Conservation (phyloP, 1,140 invertebrate genomes). For the Harlomillsia oculata region DNA sequence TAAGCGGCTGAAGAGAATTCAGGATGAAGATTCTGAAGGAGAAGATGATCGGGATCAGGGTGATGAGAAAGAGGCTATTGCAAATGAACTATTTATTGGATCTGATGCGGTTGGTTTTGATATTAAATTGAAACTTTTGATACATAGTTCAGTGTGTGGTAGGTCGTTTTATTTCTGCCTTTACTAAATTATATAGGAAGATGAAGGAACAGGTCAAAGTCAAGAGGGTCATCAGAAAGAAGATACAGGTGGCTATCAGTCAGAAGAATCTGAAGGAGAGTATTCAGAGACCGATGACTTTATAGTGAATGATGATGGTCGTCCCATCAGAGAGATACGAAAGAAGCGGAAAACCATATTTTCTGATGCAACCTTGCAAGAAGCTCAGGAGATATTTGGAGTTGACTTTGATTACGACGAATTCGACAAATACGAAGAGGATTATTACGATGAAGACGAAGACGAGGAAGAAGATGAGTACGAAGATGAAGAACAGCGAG, state of each 20-base stretch:
- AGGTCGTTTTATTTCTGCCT: constrained; percentile 1
- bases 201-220: constrained; percentile 62
- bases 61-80: constrained; percentile 72
- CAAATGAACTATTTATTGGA: constrained; percentile 73
- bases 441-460: constrained; percentile 73
- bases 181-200: constrained; percentile 51
- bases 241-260: constrained; percentile 52
- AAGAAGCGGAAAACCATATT: constrained; percentile 83
- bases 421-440: constrained; percentile 79
- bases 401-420: constrained; percentile 98
- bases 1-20: constrained; percentile 68
- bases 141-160: too few relatives aligned
- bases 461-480: constrained; percentile 50
- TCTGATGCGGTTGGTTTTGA: constrained; percentile 83
- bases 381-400: constrained; percentile 98
- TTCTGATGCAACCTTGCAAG: constrained; percentile 84
- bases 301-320: constrained; percentile 92
- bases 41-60: constrained; percentile 60
- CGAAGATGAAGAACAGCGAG: constrained; percentile 30
- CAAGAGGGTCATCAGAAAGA: constrained; percentile 52
- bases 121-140: too few relatives aligned
- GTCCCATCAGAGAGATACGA: constrained; percentile 74
- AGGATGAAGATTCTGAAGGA: constrained; percentile 77
- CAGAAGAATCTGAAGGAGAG: constrained; percentile 56
- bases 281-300: constrained; percentile 89